Base-by-base conservation (phyloP, 2,888 invertebrate species). In the Sinopyrophorus schimmeli region DNA sequence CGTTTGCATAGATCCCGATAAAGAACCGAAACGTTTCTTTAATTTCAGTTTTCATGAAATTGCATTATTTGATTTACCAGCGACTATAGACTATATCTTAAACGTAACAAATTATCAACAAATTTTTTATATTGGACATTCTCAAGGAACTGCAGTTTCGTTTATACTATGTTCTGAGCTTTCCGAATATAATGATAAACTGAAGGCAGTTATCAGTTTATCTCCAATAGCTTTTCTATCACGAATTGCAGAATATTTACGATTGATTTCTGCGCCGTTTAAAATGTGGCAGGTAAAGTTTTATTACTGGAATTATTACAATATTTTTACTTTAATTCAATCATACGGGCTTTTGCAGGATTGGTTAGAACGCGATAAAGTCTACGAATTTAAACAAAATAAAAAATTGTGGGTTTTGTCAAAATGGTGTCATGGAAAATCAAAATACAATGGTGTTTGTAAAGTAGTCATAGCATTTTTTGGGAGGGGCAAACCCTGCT, bases 1-100 rank as follows among this genome's bases (percentile, higher is more conserved):
- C 61, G 62, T 69, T 5, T 70, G 64, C 5, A 60, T 67, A 6
- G 26, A 51, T 34, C 39, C 47, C 21, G 30, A 48, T 5, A 26
- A 35, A 10, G 34, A 48, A 11, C 10, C 18, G 6, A 34, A 23
- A 10, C 17, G 55, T 18, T 63, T 61, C 47, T 63, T 62, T 62
- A 48, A 61, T 38, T 64, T 62, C 30, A 88, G 88, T 43, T 92
- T 86, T 83, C 87, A 92, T 64, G 84, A 90, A 65, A 88, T 92
- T 68, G 88, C 85, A 1, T 70, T 78, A 40, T 79, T 75, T 54
- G 93, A 94, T 69, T 65, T 92, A 20, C 89, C 92, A 0, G 80
- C 86, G 0, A 85, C 84, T 75, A 83, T 94, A 24, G 85, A 92
- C 65, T 81, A 83, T 61, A 76, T 82, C n/a, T 69, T 84, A 1